phyloP scores from a whole-genome alignment of 1,140 invertebrate genomes.

The Calephelis virginiensis region DNA sequence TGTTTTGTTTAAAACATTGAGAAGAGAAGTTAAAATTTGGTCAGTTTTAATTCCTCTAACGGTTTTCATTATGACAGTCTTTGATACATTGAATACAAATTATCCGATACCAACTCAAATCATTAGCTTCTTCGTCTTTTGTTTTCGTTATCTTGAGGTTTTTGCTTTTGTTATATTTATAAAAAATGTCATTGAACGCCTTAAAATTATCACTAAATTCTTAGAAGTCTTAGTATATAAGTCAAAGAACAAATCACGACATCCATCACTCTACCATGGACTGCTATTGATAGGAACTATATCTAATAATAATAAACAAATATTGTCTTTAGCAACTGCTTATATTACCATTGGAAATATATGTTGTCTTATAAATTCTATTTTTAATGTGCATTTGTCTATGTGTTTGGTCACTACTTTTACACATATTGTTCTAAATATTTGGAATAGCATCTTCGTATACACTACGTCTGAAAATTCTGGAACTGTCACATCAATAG shows the following conservation, averaged over 20 bases:
- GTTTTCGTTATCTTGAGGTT: background rate
- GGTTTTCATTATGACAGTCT: background rate
- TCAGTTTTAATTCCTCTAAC: background rate
- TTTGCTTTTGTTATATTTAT: slow-evolving; percentile 2
- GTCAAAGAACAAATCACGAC: background rate
- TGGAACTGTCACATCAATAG: background rate
- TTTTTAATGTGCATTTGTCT: background rate
- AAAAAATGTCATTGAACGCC: background rate
- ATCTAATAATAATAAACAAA: background rate
- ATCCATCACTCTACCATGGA: too few species aligned
- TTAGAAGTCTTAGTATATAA: background rate
- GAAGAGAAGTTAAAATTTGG: background rate
- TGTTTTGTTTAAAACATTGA: background rate
- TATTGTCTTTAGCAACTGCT: background rate
- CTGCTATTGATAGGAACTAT: background rate
- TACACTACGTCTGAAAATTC: background rate
- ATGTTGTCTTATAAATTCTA: background rate
- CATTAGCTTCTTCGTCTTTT: background rate
- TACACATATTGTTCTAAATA: background rate
- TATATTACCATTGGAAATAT: background rate
- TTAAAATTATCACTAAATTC: background rate
- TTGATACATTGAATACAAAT: background rate
- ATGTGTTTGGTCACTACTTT: background rate
- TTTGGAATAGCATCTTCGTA: background rate
- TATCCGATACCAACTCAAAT: background rate